These are phyloP conservation scores for Odontophorus gujanensis DNA, from an alignment of 2,113 vertebrate species.

Conservation along the genomic window DNA sequence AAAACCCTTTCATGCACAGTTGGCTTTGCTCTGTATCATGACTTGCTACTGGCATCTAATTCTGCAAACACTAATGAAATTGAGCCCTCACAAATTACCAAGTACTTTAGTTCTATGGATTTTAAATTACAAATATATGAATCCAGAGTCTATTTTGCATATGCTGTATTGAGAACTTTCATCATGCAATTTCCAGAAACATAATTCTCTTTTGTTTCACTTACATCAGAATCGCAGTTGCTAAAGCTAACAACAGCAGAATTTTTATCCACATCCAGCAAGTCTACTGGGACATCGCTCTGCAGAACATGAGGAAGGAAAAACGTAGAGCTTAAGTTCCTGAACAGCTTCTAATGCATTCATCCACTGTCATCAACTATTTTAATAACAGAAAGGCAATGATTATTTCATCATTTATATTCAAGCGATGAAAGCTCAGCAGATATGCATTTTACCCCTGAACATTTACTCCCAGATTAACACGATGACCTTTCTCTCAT, in stretches of 20 bases:
- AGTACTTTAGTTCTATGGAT: neutral
- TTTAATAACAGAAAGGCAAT: neutral
- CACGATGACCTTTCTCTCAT: neutral
- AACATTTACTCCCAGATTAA: neutral
- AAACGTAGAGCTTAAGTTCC: neutral
- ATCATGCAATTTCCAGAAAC: neutral
- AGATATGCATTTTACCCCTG: neutral
- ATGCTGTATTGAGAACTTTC: neutral
- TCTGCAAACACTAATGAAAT: neutral
- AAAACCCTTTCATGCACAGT: neutral
- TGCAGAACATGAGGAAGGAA: conserved; percentile 54
- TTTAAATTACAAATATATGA: neutral
- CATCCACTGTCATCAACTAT: neutral
- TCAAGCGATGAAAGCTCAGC: neutral
- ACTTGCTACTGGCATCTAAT: neutral
- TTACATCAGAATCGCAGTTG: conserved; percentile 95
- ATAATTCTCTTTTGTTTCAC: neutral
- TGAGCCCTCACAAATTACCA: neutral
- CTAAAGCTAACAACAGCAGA: conserved; percentile 98
- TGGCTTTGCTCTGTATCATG: neutral
- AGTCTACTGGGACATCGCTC: conserved; percentile 96
- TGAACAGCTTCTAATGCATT: neutral
- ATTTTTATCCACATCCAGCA: conserved; percentile 98
- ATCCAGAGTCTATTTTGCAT: neutral
- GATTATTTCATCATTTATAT: neutral